Evolutionary conservation across 1,140 invertebrate genomes (phyloP).

Genomic region (Saccostrea cuccullata): DNA sequence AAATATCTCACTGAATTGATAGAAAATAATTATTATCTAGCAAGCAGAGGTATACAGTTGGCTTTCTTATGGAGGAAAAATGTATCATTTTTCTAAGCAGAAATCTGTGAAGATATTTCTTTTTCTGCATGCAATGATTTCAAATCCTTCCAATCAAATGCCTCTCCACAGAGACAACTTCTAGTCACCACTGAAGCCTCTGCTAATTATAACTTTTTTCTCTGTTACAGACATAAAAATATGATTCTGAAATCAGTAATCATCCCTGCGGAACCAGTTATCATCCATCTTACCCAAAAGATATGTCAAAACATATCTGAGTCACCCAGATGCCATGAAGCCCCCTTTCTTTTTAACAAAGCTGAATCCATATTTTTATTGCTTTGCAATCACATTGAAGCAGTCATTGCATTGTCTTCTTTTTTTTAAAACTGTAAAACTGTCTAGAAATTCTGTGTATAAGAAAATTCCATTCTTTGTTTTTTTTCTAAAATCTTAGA

Average conservation of each 20-base stretch:
- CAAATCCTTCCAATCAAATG: too few species aligned
- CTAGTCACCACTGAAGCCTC: neutral
- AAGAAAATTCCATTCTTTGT: neutral
- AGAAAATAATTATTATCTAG: too few species aligned
- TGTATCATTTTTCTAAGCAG: neutral
- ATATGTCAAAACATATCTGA: constrained; percentile 23
- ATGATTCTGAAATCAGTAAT: constrained; percentile 34
- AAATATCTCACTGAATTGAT: too few species aligned
- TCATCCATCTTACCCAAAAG: constrained; percentile 23
- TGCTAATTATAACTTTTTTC: constrained; percentile 1
- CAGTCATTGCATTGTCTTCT: neutral
- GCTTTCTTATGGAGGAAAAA: neutral
- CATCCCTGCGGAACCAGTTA: neutral
- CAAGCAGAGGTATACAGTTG: too few species aligned
- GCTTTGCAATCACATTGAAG: neutral
- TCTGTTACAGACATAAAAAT: constrained; percentile 15
- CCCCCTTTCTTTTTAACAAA: neutral
- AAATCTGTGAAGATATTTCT: neutral
- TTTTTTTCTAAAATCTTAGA: neutral
- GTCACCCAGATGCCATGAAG: neutral
- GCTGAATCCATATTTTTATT: constrained; percentile 2
- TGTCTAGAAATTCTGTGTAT: neutral
- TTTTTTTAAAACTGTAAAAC: neutral
- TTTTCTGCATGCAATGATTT: neutral
- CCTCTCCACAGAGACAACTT: neutral